Conservation (phyloP, 2,797 vertebrate genomes). For the Aplochiton taeniatus region DNA sequence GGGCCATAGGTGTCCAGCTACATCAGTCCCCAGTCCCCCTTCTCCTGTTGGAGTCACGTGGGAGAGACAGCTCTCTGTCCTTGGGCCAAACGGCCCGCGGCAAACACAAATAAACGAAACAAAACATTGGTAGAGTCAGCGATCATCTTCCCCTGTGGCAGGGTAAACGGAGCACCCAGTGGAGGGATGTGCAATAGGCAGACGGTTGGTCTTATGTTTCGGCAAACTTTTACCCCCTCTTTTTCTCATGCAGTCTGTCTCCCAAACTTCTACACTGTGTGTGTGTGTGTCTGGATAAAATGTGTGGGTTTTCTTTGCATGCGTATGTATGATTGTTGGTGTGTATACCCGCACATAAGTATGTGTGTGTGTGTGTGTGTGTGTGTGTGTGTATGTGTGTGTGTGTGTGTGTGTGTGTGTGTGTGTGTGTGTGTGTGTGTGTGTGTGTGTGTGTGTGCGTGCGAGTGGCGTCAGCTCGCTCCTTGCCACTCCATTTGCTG, state of each 20-base stretch:
- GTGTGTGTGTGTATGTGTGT: slow-evolving; percentile 47
- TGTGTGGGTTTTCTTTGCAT: too few relatives aligned
- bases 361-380: slow-evolving; percentile 28
- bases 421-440: slow-evolving; percentile 25
- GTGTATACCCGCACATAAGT: neutral
- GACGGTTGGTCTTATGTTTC: slow-evolving; percentile 56
- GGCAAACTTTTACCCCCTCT: slow-evolving; percentile 75
- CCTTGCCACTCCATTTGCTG: slow-evolving; percentile 99
- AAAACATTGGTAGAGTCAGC: slow-evolving; percentile 73
- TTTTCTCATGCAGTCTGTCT: slow-evolving; percentile 65
- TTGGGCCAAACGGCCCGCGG: slow-evolving; percentile 54
- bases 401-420: slow-evolving; percentile 36
- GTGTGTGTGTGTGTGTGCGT: slow-evolving; percentile 10
- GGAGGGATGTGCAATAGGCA: slow-evolving; percentile 60
- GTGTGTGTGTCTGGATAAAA: slow-evolving; percentile 24
- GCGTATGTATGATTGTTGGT: neutral
- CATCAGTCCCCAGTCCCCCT: too few relatives aligned
- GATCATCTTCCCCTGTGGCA: slow-evolving; percentile 58
- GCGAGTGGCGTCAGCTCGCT: slow-evolving; percentile 80
- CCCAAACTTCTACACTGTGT: slow-evolving; percentile 47
- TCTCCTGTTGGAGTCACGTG: too few relatives aligned
- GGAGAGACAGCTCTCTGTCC: slow-evolving; percentile 33
- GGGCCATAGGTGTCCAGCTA: too few relatives aligned
- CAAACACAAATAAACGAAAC: slow-evolving; percentile 74
- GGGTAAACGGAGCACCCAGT: slow-evolving; percentile 66